Conservation (phyloP, 2,797 vertebrate genomes). For the Sebastes nivosus region DNA sequence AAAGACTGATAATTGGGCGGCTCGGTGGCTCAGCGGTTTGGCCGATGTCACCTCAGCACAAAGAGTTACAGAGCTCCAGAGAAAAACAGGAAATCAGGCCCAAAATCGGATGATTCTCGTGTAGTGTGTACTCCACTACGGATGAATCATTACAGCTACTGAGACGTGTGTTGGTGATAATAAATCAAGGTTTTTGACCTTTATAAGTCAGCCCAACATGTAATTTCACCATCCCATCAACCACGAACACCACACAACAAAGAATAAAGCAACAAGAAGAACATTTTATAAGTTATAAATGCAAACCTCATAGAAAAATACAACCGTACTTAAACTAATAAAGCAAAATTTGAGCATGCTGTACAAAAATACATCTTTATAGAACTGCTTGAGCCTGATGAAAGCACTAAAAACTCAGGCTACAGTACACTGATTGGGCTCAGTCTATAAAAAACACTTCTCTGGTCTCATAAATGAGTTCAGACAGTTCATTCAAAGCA, state of each 20-base stretch:
- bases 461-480: not conserved
- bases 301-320: too few relatives aligned
- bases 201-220: rapidly evolving
- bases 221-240: not conserved
- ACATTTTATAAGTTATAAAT: too few relatives aligned
- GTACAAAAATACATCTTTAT: not conserved
- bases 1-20: constrained; percentile 22
- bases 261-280: not conserved
- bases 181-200: too few relatives aligned
- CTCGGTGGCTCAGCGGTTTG: not conserved
- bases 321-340: too few relatives aligned
- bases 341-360: not conserved
- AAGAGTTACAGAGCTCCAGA: too few relatives aligned
- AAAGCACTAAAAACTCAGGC: not conserved
- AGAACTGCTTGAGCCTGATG: not conserved
- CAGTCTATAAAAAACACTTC: not conserved
- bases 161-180: too few relatives aligned
- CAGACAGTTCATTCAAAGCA: constrained; percentile 1
- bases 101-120: too few relatives aligned
- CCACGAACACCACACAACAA: not conserved
- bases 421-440: not conserved
- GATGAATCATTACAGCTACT: too few relatives aligned
- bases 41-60: too few relatives aligned
- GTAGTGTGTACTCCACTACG: too few relatives aligned
- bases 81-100: too few relatives aligned